Evolutionary conservation across 2,113 vertebrate species (phyloP), one percentile per base, ranked within the genome.

Genomic region (Oncorhynchus masou): DNA sequence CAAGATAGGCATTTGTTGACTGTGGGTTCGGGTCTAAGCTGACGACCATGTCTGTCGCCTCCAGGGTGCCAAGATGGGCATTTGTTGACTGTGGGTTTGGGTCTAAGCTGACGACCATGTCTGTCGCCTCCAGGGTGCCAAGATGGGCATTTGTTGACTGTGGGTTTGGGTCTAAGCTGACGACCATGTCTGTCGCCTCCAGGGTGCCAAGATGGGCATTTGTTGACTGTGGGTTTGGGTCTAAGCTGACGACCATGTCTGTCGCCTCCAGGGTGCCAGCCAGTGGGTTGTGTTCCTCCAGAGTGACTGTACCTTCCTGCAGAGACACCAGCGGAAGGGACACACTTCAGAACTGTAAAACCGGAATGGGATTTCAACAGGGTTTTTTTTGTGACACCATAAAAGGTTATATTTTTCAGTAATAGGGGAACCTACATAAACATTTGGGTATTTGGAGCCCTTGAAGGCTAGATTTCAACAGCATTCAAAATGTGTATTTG

Each of bases 71-170:
- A 74, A 87, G 93, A 86, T 94, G 93, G 95, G 92, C 83, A 86
- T 91, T 84, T 85, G 81, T 81, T 92, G 94, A 93, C 94, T 93
- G 93, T 92, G 91, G 92, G 88, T 79, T 87, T 85, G 91, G 86
- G 91, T 94, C 90, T 86, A 71, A 93, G 95, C 93, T 92, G 88
- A 81, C 91, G 94, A 93, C 93, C 91, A 91, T 91, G 92, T 93
- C 94, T 89, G 81, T 80, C 89, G 93, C 92, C 92, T 90, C 84
- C 89, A 89, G n/a, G n/a, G n/a, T n/a, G n/a, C n/a, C n/a, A n/a
- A n/a, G n/a, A n/a, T n/a, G n/a, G n/a, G n/a, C n/a, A n/a, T n/a
- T n/a, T n/a, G n/a, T n/a, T n/a, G n/a, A n/a, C n/a, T n/a, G n/a
- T n/a, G n/a, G n/a, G n/a, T n/a, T n/a, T n/a, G n/a, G n/a, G n/a